phyloP scores from a whole-genome alignment of 2,113 vertebrate genomes.

The Ailuropoda melanoleuca region DNA sequence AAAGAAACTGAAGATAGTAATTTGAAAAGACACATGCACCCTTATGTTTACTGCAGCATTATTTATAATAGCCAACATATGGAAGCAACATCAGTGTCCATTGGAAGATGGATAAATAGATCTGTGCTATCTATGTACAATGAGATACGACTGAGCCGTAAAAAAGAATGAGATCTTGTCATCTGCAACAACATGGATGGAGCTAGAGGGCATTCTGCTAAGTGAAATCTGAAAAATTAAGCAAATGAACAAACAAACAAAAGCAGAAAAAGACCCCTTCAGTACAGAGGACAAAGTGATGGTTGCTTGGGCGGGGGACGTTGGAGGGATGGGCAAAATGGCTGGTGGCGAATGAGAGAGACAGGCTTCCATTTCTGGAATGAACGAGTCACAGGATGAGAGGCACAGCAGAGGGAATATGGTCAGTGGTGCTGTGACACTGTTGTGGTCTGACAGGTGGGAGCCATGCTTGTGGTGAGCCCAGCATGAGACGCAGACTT shows the following conservation, averaged over 20 bases:
- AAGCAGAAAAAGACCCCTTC: background rate
- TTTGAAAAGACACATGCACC: background rate
- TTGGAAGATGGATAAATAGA: background rate
- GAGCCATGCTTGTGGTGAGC: background rate
- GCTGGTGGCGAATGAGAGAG: background rate
- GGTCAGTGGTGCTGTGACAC: background rate
- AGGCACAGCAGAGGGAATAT: rapidly evolving
- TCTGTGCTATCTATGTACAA: background rate
- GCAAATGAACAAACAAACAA: background rate
- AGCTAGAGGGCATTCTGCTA: background rate
- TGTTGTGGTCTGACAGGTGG: too few species aligned
- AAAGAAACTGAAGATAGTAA: background rate
- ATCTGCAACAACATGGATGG: background rate
- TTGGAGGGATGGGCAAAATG: background rate
- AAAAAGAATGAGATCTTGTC: background rate
- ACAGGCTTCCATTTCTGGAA: background rate
- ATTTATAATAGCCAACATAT: background rate
- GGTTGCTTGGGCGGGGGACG: background rate
- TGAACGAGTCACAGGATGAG: background rate
- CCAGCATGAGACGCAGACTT: background rate
- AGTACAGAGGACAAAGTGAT: background rate
- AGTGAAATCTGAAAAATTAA: background rate
- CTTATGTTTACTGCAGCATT: background rate
- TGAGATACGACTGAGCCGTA: background rate
- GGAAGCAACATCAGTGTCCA: background rate